Base-by-base conservation (phyloP, 2,113 vertebrate genomes). In the Pseudonaja textilis region DNA sequence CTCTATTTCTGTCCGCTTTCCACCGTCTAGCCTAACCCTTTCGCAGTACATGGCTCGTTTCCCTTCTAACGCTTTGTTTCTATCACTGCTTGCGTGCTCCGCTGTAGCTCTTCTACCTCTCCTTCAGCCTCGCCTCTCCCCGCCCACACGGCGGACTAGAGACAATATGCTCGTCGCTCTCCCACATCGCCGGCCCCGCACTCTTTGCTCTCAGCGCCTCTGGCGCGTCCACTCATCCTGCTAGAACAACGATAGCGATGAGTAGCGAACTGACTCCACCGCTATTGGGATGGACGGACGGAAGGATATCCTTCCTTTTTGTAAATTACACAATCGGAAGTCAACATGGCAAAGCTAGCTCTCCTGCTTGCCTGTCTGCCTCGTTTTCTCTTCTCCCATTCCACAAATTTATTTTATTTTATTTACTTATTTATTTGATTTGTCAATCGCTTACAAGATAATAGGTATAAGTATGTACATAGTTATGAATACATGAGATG, bases 121-220 rank as follows among this genome's bases (percentile, higher is more conserved):
- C 69, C 74, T 74, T 86, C 88, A 93, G 88, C 52, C 94, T 90
- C 93, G 87, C 95, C 90, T 89, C 95, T 94, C 96, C 93, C 96
- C 96, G 94, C 96, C 96, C 96, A 96, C 96, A 92, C 95, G 56
- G 94, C 95, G 29, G 88, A 26, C 96, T 92, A 85, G 3, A 93
- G 95, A 11, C 93, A 89, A 91, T 92, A 92, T 90, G 54, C 12
- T 42, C 26, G 39, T 14, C 25, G 74, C n/a, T 69, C 69, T 55
- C 95, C 95, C 94, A 47, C 45, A 94, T 29, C 89, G 34, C 90
- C 64, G 91, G 95, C 89, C 95, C 94, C 91, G 89, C 1, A 93
- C 91, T 34, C 91, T 54, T 90, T 74, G 89, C 90, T 87, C 89
- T 50, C 90, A 50, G 47, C 47, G 6, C 47, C 47, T 47, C 47